These are phyloP conservation scores for Hanleya hanleyi DNA, from an alignment of 2,888 invertebrate genomes.

Conservation along the genomic window DNA sequence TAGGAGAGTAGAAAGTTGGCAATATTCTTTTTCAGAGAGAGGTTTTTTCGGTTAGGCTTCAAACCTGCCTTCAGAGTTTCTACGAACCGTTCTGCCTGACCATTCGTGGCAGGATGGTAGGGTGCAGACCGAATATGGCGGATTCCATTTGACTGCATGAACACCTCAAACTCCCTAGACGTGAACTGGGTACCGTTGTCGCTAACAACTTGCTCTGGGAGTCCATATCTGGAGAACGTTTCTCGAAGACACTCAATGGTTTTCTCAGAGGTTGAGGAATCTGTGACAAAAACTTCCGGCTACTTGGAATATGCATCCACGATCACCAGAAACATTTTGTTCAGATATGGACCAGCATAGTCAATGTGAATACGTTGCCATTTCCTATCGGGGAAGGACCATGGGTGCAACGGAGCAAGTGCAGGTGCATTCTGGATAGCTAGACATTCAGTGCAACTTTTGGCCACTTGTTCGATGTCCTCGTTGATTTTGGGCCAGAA, in stretches of 20 bases:
- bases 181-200: too few species aligned
- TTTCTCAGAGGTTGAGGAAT: conserved; percentile 26
- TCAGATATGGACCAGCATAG: conserved; percentile 44
- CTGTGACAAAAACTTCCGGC: conserved; percentile 31
- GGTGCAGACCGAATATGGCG: neutral
- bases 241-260: conserved; percentile 36
- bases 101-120: neutral
- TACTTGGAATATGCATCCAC: conserved; percentile 49
- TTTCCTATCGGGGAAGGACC: conserved; percentile 46
- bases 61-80: neutral
- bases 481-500: conserved; percentile 39
- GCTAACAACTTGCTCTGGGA: conserved; percentile 32
- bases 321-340: conserved; percentile 38
- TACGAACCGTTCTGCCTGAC: conserved; percentile 1
- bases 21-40: neutral
- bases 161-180: neutral
- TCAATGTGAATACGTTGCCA: conserved; percentile 54
- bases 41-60: neutral
- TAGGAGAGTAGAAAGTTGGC: neutral
- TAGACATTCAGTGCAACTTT: conserved; percentile 37
- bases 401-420: conserved; percentile 47
- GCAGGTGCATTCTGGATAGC: conserved; percentile 31
- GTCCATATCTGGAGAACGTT: conserved; percentile 36
- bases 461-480: conserved; percentile 27
- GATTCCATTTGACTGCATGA: neutral